These are phyloP conservation scores for human (Homo sapiens) DNA, from an alignment of 2,113 vertebrate species.

Conservation along the genomic window GRCh38 chr2:80806001-80806500, in stretches of 20 bases:
- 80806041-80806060: not conserved
- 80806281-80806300: not conserved
- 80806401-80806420: not conserved
- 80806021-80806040: not conserved
- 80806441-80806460: not conserved
- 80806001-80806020: not conserved
- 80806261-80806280: not conserved
- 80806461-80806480: not conserved
- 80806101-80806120: not conserved
- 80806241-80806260: not conserved
- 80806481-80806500: not conserved
- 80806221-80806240: not conserved
- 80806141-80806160: not conserved
- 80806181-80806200: not conserved
- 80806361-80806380: not conserved
- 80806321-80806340: not conserved
- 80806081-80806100: not conserved
- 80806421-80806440: not conserved
- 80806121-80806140: not conserved
- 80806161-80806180: not conserved
- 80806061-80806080: not conserved
- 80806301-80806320: not conserved
- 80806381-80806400: fast-evolving
- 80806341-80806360: not conserved
- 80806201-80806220: not conserved